phyloP scores from a whole-genome alignment of 2,797 vertebrate species.

The Allobates femoralis region DNA sequence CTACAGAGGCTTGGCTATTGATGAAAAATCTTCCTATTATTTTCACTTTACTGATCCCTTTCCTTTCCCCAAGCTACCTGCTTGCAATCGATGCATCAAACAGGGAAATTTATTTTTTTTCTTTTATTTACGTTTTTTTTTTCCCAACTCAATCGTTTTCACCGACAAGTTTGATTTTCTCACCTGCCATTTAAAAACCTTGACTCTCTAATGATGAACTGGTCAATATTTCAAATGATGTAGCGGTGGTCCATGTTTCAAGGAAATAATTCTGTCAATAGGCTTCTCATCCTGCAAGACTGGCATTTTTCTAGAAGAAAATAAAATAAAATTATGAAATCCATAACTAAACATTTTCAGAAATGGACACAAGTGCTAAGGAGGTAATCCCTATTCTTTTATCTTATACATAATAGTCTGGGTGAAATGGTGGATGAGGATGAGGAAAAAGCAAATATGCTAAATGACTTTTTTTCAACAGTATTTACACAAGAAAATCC shows the following conservation, averaged over 20 bases:
- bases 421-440: too few relatives aligned
- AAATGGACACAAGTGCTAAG: neutral
- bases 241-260: conserved; percentile 18
- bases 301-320: neutral
- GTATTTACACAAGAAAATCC: too few relatives aligned
- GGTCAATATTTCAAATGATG: conserved; percentile 49
- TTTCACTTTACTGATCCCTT: conserved; percentile 61
- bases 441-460: too few relatives aligned
- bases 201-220: conserved; percentile 42
- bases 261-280: conserved; percentile 41
- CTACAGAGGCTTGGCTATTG: conserved; percentile 15
- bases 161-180: conserved; percentile 33
- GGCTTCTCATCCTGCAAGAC: neutral
- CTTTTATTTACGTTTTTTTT: conserved; percentile 63
- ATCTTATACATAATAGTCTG: too few relatives aligned
- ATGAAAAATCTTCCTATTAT: conserved; percentile 54
- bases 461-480: too few relatives aligned
- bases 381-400: neutral
- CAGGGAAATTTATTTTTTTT: conserved; percentile 38
- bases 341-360: neutral
- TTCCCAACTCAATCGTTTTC: neutral
- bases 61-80: conserved; percentile 61
- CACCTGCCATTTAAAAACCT: conserved; percentile 39
- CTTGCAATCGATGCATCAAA: conserved; percentile 60
- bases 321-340: neutral